Conservation (phyloP, 2,888 invertebrate genomes). For the Mesorhabditis spiculigera region DNA sequence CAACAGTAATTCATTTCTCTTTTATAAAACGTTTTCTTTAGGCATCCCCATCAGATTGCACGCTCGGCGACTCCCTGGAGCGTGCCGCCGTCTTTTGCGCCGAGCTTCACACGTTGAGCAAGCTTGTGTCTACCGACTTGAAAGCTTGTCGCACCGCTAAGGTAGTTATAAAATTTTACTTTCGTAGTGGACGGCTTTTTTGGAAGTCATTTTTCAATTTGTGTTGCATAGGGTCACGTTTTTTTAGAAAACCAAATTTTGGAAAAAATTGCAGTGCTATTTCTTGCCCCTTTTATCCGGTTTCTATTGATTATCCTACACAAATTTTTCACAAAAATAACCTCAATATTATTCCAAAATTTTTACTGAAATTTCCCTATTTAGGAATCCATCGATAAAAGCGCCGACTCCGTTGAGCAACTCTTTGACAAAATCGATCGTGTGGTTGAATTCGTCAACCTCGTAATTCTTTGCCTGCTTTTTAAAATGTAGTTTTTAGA, state of each 20-base stretch:
- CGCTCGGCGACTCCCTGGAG: slow-evolving; percentile 1
- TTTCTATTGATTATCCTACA: no score
- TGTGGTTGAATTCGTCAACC: background rate
- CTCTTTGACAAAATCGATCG: background rate
- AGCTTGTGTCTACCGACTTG: background rate
- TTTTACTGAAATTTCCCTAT: background rate
- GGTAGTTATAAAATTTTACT: background rate
- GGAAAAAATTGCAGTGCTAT: no score
- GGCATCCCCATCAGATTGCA: background rate
- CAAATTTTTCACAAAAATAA: no score
- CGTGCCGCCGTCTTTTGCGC: background rate
- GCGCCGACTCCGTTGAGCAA: background rate
- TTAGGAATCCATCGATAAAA: background rate
- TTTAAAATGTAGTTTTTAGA: slow-evolving; percentile 1
- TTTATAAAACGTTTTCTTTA: background rate
- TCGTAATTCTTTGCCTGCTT: background rate
- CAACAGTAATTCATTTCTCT: background rate
- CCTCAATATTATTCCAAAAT: no score
- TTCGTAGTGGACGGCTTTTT: no score
- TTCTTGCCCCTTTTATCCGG: no score
- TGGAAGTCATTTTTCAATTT: no score
- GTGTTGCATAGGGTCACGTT: no score
- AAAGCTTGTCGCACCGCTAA: background rate
- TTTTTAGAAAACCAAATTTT: no score
- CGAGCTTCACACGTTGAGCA: slow-evolving; percentile 1